A percentile compares a stretch with the other conserved stretches of the same genome.
These are phyloP conservation scores for Saturnia pavonia DNA, from an alignment of 2,888 invertebrate species.

Conservation along the genomic window DNA sequence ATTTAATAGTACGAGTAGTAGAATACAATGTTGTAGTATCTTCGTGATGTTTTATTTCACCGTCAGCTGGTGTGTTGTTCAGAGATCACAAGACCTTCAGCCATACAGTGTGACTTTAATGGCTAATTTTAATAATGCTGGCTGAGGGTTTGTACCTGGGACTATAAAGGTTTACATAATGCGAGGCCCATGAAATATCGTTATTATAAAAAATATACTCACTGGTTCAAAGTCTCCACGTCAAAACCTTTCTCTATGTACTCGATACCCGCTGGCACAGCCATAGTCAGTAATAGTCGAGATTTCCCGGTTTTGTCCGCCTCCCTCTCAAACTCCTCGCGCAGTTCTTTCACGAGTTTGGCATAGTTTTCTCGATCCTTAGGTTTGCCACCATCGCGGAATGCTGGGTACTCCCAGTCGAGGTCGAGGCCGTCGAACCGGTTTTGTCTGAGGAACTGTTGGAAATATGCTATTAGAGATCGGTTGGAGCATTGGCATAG, in stretches of 20 bases:
- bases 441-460: conserved; percentile 90
- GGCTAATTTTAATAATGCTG: no score
- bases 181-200: no score
- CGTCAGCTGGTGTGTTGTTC: no score
- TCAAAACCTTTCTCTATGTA: conserved; percentile 97
- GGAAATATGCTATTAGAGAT: conserved; percentile 8
- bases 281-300: conserved; percentile 92
- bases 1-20: no score
- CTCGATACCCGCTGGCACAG: conserved; percentile 96
- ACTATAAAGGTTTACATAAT: no score
- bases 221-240: conserved; percentile 92
- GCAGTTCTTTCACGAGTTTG: conserved; percentile 91
- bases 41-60: no score
- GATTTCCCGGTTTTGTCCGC: conserved; percentile 91
- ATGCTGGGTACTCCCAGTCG: conserved; percentile 95
- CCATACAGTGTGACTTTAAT: no score
- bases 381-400: conserved; percentile 89
- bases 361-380: conserved; percentile 94
- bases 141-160: no score
- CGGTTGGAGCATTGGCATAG: not conserved
- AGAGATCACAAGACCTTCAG: no score
- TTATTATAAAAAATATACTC: conserved; percentile 42
- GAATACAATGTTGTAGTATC: no score
- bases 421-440: conserved; percentile 96
- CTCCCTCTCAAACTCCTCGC: conserved; percentile 94